Percentiles rank a stretch among this genome's conserved stretches.
Evolutionary conservation across 2,888 invertebrate species (phyloP).

Genomic region (Lasioglossum morio): DNA sequence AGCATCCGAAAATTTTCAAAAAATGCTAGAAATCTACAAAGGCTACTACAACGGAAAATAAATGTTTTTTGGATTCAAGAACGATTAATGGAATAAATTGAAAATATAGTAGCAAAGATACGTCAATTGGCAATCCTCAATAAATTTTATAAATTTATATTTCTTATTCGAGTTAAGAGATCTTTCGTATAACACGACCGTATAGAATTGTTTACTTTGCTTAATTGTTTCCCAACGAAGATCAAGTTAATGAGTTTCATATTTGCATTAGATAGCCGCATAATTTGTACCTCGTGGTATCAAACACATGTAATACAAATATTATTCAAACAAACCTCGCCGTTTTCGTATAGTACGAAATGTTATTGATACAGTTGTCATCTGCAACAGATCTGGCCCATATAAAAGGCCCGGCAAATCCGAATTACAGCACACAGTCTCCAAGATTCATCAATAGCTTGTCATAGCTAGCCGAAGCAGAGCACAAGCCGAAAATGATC

Average conservation of each 20-base stretch:
- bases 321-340: constrained; percentile 15
- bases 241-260: constrained; percentile 29
- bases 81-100: background rate
- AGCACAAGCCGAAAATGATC: constrained; percentile 30
- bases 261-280: constrained; percentile 48
- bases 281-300: constrained; percentile 27
- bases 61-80: too few species aligned
- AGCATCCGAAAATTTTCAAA: too few species aligned
- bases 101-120: background rate
- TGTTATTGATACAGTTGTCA: constrained; percentile 55
- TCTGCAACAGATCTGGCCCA: background rate
- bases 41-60: too few species aligned
- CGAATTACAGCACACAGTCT: constrained; percentile 21
- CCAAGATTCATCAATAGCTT: background rate
- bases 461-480: background rate
- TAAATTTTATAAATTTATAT: background rate
- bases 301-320: constrained; percentile 27
- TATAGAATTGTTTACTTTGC: background rate
- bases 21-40: too few species aligned
- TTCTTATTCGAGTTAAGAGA: background rate
- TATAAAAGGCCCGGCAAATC: constrained; percentile 42
- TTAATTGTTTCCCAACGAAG: constrained; percentile 11
- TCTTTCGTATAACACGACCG: background rate
- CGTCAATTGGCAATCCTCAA: background rate
- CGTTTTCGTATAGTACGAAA: background rate